Evolutionary conservation across 2,797 vertebrate genomes (phyloP), one percentile per base, ranked within the genome.

Genomic region (Cynodonichthys magdalenae): DNA sequence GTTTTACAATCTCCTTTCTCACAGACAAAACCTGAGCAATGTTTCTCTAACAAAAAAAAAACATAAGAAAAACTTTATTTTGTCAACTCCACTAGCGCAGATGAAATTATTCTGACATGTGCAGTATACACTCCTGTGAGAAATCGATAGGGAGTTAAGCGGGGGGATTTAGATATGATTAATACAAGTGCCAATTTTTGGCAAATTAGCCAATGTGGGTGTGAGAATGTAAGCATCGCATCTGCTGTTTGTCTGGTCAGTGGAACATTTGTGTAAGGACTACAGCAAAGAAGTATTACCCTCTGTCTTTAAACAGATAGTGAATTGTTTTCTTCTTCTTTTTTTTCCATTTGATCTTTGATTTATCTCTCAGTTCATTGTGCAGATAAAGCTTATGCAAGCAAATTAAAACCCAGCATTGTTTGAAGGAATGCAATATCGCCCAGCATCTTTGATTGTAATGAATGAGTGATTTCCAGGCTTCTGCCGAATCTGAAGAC

Each of bases 231-330:
- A 12, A 62, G 42, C 12, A 44, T 39, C 70, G 52, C 75, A 81
- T 79, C 78, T 83, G 84, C 52, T 73, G 61, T 50, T 72, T 60
- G 54, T 64, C 45, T 58, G 54, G 39, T 50, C 3, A 1, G 66
- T 12, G 53, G 57, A 84, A 83, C 66, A 72, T 79, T 65, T 63
- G 80, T 53, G 71, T 81, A 69, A 73, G 42, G 34, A 66, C 74
- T 44, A 5, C 39, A 55, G 12, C 42, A 54, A 45, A 15, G 15
- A 41, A 36, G 59, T 51, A 41, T 63, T 57, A 53, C 24, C 20
- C 34, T 17, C 12, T 58, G 45, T 28, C 17, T 45, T 46, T 14
- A 46, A 53, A 59, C 64, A 72, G 27, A 42, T 27, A 48, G 15
- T 19, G 12, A 59, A 53, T 53, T 46, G 47, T 54, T 70, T 53